These are phyloP conservation scores for Aplidium turbinatum DNA, from an alignment of 23 tunicate genomes.

Conservation along the genomic window DNA sequence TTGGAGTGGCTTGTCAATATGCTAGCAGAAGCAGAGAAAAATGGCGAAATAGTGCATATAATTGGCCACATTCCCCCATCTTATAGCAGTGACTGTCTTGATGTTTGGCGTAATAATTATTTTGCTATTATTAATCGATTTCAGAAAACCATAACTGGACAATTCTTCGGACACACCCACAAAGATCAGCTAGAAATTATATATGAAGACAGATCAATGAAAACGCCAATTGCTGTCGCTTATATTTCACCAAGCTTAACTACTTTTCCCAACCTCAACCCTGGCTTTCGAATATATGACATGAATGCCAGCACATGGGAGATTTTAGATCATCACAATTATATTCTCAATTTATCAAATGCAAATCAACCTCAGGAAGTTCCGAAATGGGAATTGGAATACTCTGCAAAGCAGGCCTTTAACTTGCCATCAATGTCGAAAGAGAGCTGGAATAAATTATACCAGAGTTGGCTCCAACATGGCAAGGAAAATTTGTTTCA, in stretches of 20 bases:
- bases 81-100: conserved; percentile 59
- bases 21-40: conserved; percentile 57
- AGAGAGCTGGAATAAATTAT: conserved; percentile 59
- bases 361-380: conserved; percentile 41
- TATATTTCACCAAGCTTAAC: conserved; percentile 88
- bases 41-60: conserved; percentile 79
- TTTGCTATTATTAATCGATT: conserved; percentile 63
- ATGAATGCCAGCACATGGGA: conserved; percentile 25
- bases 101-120: conserved; percentile 86
- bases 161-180: conserved; percentile 97
- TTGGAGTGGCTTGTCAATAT: conserved; percentile 66
- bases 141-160: conserved; percentile 52
- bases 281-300: conserved; percentile 68
- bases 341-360: conserved; percentile 71
- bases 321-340: conserved; percentile 65
- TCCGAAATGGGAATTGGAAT: conserved; percentile 68
- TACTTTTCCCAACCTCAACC: conserved; percentile 59
- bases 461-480: conserved; percentile 40
- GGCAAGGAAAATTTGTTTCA: conserved; percentile 32
- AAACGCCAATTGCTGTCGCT: conserved; percentile 45
- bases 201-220: conserved; percentile 41
- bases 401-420: conserved; percentile 70
- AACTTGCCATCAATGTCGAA: conserved; percentile 35
- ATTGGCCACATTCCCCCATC: conserved; percentile 96
- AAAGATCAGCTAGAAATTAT: conserved; percentile 74